Evolutionary conservation across 2,888 invertebrate genomes (phyloP).

Genomic region (Cephonodes hylas): DNA sequence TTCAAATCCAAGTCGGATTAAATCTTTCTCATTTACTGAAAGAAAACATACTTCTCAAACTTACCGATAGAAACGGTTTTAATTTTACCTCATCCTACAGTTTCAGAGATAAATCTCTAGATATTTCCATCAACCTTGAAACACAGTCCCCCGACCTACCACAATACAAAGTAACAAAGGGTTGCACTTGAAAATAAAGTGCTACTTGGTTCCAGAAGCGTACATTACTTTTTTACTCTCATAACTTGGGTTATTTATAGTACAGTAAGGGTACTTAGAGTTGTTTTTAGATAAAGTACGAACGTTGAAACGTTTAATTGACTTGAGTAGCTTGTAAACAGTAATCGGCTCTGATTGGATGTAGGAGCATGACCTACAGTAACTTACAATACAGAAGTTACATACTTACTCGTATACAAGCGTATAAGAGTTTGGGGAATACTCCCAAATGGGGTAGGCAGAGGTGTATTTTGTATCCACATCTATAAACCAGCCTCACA

Average conservation of each 20-base stretch:
- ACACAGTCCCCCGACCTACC: not conserved
- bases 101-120: not conserved
- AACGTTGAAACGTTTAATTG: conserved; percentile 2
- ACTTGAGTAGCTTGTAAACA: not conserved
- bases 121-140: too few relatives aligned
- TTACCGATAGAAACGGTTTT: too few relatives aligned
- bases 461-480: too few relatives aligned
- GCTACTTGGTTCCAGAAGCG: conserved; percentile 18
- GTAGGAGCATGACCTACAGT: not conserved
- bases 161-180: conserved; percentile 23
- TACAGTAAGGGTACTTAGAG: not conserved
- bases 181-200: conserved; percentile 33
- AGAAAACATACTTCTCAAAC: too few relatives aligned
- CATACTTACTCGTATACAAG: too few relatives aligned
- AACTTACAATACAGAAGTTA: too few relatives aligned
- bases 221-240: conserved; percentile 13
- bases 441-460: too few relatives aligned
- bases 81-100: too few relatives aligned
- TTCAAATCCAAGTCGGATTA: too few relatives aligned
- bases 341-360: not conserved
- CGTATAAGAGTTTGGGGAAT: too few relatives aligned
- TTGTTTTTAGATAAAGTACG: conserved; percentile 2
- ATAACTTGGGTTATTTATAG: conserved; percentile 16
- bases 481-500: too few relatives aligned
- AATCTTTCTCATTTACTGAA: too few relatives aligned